Evolutionary conservation across 2,113 vertebrate species (phyloP), one percentile per base, ranked within the genome.

Genomic region (Pyrgilauda ruficollis): DNA sequence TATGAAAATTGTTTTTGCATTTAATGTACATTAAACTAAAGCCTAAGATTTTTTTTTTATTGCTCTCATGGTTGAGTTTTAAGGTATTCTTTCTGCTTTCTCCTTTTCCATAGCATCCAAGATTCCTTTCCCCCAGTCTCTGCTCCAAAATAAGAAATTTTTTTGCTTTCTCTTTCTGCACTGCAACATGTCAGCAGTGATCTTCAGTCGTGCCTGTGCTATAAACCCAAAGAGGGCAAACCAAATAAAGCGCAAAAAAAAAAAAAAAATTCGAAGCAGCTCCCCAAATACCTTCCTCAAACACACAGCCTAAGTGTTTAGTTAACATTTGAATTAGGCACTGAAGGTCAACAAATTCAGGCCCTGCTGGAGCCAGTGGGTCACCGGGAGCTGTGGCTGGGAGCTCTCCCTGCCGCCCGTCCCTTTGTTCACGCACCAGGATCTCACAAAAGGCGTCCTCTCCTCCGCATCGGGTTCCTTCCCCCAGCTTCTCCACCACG

Each of bases 261-360:
- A 95, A 81, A 86, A 17, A 52, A 59, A 72, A 80, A 41, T 22
- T 44, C 10, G 7, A 41, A 82, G 44, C 22, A 50, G n/a, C 37
- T 68, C 41, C 53, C 41, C 44, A 41, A 68, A 64, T 7, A 47
- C 39, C 55, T 50, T 89, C 33, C 53, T 93, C 9, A 28, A 69
- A 22, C 30, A 13, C 1, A 3, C 13, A 78, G n/a, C 22, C 41
- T 3, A 31, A 88, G 56, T 20, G 10, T 88, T 69, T 84, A 75
- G 82, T 78, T 81, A 89, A 61, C 75, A 68, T 61, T 81, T 78
- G 44, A 93, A 85, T 91, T 63, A 73, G 67, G 47, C 5, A 15
- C 39, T 23, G 93, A 59, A 86, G 84, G 84, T 74, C 82, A 96
- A 77, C 70, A 79, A 78, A 85, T 46, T 59, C 91, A 63, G 59